Evolutionary conservation across 2,797 vertebrate species (phyloP), one percentile per base, ranked within the genome.

Genomic region (Acomys russatus): DNA sequence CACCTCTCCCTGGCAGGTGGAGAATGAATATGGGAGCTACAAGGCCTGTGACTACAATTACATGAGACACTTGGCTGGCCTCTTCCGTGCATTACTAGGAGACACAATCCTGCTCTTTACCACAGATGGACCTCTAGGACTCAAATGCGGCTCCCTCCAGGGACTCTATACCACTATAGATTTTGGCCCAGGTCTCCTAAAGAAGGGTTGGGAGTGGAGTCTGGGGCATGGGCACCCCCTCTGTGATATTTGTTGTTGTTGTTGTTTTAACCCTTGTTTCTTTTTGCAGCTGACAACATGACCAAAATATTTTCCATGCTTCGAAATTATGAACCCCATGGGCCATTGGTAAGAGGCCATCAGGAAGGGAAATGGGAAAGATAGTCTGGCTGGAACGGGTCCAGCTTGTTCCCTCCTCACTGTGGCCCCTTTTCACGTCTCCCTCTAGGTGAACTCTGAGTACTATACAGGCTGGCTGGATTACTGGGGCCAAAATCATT

Each of bases 401-500:
- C 9, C 0, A 30, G 18, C 64, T 92, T 2, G 33, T 44, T 38
- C 63, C 59, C 74, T 68, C 86, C 78, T 96, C 33, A 11, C 76
- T 64, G 33, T 10, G 51, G 82, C 25, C 85, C 78, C 90, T 89
- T 44, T 96, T 92, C 35, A 12, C 66, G 73, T 92, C 77, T 89
- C 71, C 61, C 76, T 82, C 15, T 97, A 99, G 99, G 99, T 99
- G 90, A 99, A 99, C 98, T 99, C 99, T 0, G 99, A 99, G 98
- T 99, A 99, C 98, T 99, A 99, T 98, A 99, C 99, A 0, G 99
- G 99, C 74, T 99, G 99, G 99, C 97, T 99, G 99, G 99, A 99
- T 98, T 99, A 99, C 98, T 99, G 99, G 99, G 99, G 99, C 10
- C 99, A 99, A 84, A 97, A 97, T 0, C 99, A 99, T 0, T 98